These are phyloP conservation scores for Bufotes viridis DNA, from an alignment of 2,797 vertebrate species.

Conservation along the genomic window DNA sequence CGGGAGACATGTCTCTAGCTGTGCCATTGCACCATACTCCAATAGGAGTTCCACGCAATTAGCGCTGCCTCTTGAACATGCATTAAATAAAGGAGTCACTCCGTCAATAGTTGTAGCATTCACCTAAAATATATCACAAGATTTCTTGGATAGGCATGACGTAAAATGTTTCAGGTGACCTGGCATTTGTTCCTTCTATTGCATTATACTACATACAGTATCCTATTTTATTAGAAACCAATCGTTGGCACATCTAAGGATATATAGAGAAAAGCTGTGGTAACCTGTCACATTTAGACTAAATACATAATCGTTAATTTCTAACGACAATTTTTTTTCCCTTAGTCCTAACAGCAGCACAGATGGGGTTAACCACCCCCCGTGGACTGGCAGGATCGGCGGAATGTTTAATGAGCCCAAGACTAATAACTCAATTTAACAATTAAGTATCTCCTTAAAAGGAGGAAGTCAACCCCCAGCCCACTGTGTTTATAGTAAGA, in stretches of 20 bases:
- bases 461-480: no score
- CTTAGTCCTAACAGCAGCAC: no score
- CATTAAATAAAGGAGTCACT: conserved; percentile 90
- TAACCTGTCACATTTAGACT: no score
- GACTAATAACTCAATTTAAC: no score
- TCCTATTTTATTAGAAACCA: no score
- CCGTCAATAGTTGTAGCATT: conserved; percentile 92
- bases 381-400: no score
- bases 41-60: conserved; percentile 87
- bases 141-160: conserved; percentile 42
- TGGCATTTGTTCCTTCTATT: background rate
- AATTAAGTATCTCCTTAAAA: no score
- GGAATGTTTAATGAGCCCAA: no score
- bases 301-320: background rate
- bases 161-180: conserved; percentile 10
- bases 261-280: background rate
- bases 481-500: no score
- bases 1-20: conserved; percentile 84
- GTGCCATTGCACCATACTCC: conserved; percentile 88
- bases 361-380: no score
- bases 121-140: conserved; percentile 76
- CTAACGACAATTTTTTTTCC: no score
- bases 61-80: conserved; percentile 87
- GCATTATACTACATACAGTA: background rate
- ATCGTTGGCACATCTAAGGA: background rate